phyloP scores from a whole-genome alignment of 2,888 invertebrate species.

The Microplitis manilae region DNA sequence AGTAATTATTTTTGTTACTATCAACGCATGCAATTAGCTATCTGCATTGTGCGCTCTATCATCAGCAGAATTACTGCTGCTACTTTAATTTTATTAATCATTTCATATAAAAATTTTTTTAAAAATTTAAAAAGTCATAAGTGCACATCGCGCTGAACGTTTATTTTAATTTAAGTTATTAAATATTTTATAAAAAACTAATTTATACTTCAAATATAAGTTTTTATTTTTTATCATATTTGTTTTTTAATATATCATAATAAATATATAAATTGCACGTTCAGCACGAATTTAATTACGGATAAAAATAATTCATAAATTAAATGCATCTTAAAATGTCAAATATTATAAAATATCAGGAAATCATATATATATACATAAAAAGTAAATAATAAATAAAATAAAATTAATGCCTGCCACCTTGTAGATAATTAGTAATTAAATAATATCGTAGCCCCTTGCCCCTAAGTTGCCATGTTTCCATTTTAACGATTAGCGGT shows the following conservation, averaged over 20 bases:
- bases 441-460: slow-evolving; percentile 49
- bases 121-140: neutral
- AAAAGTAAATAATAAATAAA: slow-evolving; percentile 45
- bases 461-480: slow-evolving; percentile 44
- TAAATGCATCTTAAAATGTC: neutral
- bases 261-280: slow-evolving; percentile 19
- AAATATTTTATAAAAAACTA: neutral
- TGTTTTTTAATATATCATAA: neutral
- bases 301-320: neutral
- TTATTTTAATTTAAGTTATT: slow-evolving; percentile 3
- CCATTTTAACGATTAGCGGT: slow-evolving; percentile 55
- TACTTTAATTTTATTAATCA: neutral
- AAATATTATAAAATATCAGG: slow-evolving; percentile 14
- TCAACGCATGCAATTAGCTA: slow-evolving; percentile 63
- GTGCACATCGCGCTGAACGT: slow-evolving; percentile 20
- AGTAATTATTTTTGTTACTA: slow-evolving; percentile 52
- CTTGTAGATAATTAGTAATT: slow-evolving; percentile 58
- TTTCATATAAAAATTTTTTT: slow-evolving; percentile 10
- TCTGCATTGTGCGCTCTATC: slow-evolving; percentile 47
- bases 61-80: slow-evolving; percentile 26
- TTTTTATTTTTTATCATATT: slow-evolving; percentile 2
- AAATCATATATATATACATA: slow-evolving; percentile 36
- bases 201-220: neutral
- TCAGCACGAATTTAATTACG: slow-evolving; percentile 18
- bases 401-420: slow-evolving; percentile 57